Evolutionary conservation across 2,797 vertebrate genomes (phyloP).

Genomic region (Catostomus latipinnis): DNA sequence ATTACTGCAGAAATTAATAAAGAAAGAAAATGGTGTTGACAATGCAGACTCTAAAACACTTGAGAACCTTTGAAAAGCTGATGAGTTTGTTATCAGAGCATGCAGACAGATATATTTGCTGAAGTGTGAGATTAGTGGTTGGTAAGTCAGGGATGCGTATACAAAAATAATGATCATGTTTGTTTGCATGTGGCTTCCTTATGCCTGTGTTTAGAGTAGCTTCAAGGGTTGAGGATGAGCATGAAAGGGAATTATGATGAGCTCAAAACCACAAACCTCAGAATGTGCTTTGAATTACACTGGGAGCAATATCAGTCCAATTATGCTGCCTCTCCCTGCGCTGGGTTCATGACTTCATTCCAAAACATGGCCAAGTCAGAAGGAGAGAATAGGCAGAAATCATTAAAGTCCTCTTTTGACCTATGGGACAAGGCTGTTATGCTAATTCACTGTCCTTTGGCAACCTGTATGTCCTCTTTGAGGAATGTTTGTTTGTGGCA

Average conservation of each 20-base stretch:
- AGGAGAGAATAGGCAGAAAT: slow-evolving; percentile 78
- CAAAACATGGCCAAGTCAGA: slow-evolving; percentile 79
- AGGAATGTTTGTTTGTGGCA: slow-evolving; percentile 76
- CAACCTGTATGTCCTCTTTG: slow-evolving; percentile 66
- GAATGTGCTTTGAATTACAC: slow-evolving; percentile 93
- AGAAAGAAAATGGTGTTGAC: background rate
- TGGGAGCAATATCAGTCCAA: slow-evolving; percentile 87
- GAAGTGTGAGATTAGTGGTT: slow-evolving; percentile 45
- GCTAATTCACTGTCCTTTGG: slow-evolving; percentile 82
- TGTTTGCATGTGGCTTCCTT: slow-evolving; percentile 85
- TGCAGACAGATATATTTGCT: too few species aligned
- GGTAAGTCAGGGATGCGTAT: slow-evolving; percentile 69
- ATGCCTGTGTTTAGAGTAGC: slow-evolving; percentile 86
- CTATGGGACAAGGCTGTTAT: slow-evolving; percentile 92
- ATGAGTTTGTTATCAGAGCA: too few species aligned
- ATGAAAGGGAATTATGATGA: slow-evolving; percentile 88
- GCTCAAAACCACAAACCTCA: slow-evolving; percentile 80
- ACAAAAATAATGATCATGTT: slow-evolving; percentile 63
- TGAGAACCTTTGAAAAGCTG: too few species aligned
- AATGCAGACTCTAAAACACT: slow-evolving; percentile 44
- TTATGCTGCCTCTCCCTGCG: slow-evolving; percentile 80
- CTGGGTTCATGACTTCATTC: slow-evolving; percentile 84
- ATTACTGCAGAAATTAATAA: background rate
- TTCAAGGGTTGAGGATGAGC: slow-evolving; percentile 85
- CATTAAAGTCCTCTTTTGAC: slow-evolving; percentile 82